Evolutionary conservation across 37 sponge, comb jelly and placozoan genomes (phyloP), one percentile per base, ranked within the genome.

Genomic region (Oopsacas minuta): DNA sequence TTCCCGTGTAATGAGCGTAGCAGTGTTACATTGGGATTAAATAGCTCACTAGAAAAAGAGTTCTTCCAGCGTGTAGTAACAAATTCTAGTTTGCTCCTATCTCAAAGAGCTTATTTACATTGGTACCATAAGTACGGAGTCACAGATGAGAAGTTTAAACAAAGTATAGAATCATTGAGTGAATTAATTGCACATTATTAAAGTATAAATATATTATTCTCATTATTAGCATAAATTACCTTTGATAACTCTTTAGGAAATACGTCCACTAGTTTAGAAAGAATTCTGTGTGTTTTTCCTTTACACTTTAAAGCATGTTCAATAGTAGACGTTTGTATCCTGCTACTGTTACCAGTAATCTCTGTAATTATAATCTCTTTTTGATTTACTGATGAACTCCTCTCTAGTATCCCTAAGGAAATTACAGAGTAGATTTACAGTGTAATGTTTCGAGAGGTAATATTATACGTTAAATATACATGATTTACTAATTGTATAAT

Each of bases 111-210:
- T 0, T 94, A 89, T 49, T 37, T 94, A 22, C 94, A 94, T 81
- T 94, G 94, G 94, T 94, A 94, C 52, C 83, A 87, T 61, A 85
- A 52, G 37, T 90, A 90, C 61, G 91, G 89, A 8, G 88, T 89
- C 84, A 81, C 37, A 12, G 52, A 88, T 36, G 87, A 83, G 10
- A 75, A 36, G 0, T 94, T 94, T 85, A 46, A 83, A 53, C 52
- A 82, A 25, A 89, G 89, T 35, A 89, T 91, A 83, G 89, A 91
- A 34, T 81, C 84, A 28, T 28, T 84, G 25, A 37, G 82, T 0
- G n/a, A 17, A 0, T 37, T 92, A 23, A 52, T 82, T 83, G 83
- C 35, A 3, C 85, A 88, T 36, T 91, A 91, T 46, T 36, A 28
- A 1, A 38, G 69, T 20, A 83, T 85, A 1, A n/a, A n/a, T n/a